Evolutionary conservation across 92 coral and sea anemone species (phyloP).

Genomic region (Parazoanthus atlanticus): DNA sequence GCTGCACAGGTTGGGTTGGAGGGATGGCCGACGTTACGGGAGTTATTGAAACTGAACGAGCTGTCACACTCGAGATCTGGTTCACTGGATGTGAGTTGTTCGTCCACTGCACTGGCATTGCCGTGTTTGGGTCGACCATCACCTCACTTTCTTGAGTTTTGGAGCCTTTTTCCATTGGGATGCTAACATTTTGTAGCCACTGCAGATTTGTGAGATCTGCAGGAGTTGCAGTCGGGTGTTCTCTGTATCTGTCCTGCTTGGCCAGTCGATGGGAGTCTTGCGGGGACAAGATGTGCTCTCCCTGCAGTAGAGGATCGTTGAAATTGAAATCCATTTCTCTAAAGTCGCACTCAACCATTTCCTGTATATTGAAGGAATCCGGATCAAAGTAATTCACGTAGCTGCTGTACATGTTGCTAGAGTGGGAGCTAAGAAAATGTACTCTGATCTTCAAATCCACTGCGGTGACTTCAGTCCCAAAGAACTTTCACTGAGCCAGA

Average conservation of each 20-base stretch:
- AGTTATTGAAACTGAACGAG: slow-evolving; percentile 61
- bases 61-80: slow-evolving; percentile 65
- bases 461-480: slow-evolving; percentile 46
- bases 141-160: slow-evolving; percentile 72
- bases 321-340: slow-evolving; percentile 94
- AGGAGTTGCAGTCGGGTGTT: slow-evolving; percentile 66
- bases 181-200: slow-evolving; percentile 98
- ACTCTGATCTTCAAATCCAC: slow-evolving; percentile 39
- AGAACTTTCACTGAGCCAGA: slow-evolving; percentile 78
- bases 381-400: slow-evolving; percentile 76
- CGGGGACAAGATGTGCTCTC: slow-evolving; percentile 74
- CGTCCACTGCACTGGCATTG: slow-evolving; percentile 97
- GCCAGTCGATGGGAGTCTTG: slow-evolving; percentile 71
- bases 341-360: slow-evolving; percentile 95
- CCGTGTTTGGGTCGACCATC: slow-evolving; percentile 99
- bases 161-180: slow-evolving; percentile 92
- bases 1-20: slow-evolving; percentile 67
- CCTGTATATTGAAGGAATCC: slow-evolving; percentile 89
- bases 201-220: slow-evolving; percentile 97
- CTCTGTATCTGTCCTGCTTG: slow-evolving; percentile 79
- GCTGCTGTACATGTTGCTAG: slow-evolving; percentile 79
- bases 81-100: slow-evolving; percentile 63
- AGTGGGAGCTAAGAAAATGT: slow-evolving; percentile 46
- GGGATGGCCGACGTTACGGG: slow-evolving; percentile 73
- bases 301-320: slow-evolving; percentile 96